Conservation (phyloP, 2,888 invertebrate genomes). For the Anticlea derivata region DNA sequence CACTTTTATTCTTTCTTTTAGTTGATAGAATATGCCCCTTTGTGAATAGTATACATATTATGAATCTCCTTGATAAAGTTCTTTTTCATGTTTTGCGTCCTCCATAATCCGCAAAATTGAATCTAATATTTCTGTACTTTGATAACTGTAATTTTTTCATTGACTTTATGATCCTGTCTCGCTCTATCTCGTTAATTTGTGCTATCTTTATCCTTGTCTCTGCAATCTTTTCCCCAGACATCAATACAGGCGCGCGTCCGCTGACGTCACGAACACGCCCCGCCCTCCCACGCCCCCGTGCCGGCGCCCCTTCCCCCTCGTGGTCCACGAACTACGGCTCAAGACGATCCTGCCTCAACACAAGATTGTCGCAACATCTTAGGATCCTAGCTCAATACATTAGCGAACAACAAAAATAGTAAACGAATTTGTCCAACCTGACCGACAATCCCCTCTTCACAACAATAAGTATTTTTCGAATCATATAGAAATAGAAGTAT, state of each 20-base stretch:
- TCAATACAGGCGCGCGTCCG: slow-evolving; percentile 53
- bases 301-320: slow-evolving; percentile 72
- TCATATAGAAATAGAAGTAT: slow-evolving; percentile 31
- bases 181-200: no score
- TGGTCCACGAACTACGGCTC: slow-evolving; percentile 69
- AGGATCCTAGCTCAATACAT: slow-evolving; percentile 3
- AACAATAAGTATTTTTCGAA: slow-evolving; percentile 12
- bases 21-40: no score
- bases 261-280: slow-evolving; percentile 34
- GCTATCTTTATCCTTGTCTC: no score
- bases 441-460: no score
- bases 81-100: no score
- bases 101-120: no score
- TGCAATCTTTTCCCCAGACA: slow-evolving; percentile 19
- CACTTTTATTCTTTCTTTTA: no score
- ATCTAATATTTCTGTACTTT: no score
- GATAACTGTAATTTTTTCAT: no score
- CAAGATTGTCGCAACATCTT: slow-evolving; percentile 39
- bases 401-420: background rate
- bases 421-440: background rate
- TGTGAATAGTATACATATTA: no score
- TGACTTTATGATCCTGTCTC: no score
- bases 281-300: slow-evolving; percentile 51
- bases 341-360: slow-evolving; percentile 39
- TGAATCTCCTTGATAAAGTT: no score